Conservation (phyloP, 2,797 vertebrate genomes). For the Tragelaphus oryx region DNA sequence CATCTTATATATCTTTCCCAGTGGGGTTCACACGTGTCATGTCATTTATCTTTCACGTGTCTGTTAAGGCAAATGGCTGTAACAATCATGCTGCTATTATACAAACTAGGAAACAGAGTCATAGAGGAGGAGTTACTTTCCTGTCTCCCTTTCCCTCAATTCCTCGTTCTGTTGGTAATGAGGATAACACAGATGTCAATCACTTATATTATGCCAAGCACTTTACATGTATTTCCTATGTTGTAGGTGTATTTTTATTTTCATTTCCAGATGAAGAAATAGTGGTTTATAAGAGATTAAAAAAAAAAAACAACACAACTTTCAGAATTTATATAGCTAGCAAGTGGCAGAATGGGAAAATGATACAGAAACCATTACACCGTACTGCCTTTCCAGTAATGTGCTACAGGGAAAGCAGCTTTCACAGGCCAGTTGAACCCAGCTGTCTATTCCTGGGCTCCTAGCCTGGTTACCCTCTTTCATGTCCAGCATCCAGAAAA, state of each 20-base stretch:
- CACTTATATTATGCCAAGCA: not conserved
- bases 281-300: not conserved
- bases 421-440: not conserved
- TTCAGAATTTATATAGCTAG: not conserved
- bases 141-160: not conserved
- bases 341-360: constrained; percentile 10
- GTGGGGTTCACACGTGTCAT: not conserved
- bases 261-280: constrained; percentile 26
- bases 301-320: not conserved
- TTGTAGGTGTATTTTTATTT: not conserved
- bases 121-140: not conserved
- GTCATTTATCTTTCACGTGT: constrained; percentile 15
- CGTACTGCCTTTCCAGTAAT: not conserved
- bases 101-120: not conserved
- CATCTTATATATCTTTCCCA: constrained; percentile 47
- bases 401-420: not conserved
- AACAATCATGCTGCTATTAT: not conserved
- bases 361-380: not conserved
- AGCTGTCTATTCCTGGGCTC: not conserved
- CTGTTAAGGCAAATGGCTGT: not conserved
- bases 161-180: not conserved
- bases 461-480: not conserved
- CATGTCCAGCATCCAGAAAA: not conserved
- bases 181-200: not conserved
- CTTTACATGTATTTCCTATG: not conserved